These are phyloP conservation scores for Amiota minor DNA, from an alignment of 2,888 invertebrate genomes.

Conservation along the genomic window DNA sequence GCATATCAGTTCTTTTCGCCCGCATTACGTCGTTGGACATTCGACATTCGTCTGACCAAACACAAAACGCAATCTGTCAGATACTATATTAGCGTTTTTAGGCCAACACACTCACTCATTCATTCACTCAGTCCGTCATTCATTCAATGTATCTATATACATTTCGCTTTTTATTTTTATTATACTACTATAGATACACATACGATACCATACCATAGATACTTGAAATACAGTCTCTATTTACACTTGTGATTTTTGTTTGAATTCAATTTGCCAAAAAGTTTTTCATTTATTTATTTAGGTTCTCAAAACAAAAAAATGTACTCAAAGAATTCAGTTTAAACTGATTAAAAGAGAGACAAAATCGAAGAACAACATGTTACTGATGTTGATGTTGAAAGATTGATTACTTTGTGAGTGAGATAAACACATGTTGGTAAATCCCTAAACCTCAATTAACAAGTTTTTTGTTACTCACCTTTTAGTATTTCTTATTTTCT, in stretches of 20 bases:
- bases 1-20: neutral
- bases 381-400: too few species aligned
- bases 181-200: constrained; percentile 7
- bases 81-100: constrained; percentile 17
- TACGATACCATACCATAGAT: too few species aligned
- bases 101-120: constrained; percentile 4
- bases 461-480: too few species aligned
- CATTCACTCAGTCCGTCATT: too few species aligned
- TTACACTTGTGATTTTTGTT: constrained; percentile 21
- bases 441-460: too few species aligned
- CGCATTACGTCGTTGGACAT: neutral
- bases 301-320: too few species aligned
- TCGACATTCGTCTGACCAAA: constrained; percentile 5
- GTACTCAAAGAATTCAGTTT: too few species aligned
- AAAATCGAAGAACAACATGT: too few species aligned
- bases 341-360: too few species aligned
- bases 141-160: constrained; percentile 11
- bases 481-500: too few species aligned
- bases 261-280: constrained; percentile 14
- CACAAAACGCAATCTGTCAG: constrained; percentile 12
- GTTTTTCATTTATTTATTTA: neutral
- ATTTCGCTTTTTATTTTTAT: constrained; percentile 1
- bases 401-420: too few species aligned
- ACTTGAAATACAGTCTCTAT: neutral
- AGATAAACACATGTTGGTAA: too few species aligned